Percentiles rank a stretch among this genome's conserved stretches.
Conservation (phyloP, 2,888 invertebrate species). For the Lymantria dispar region DNA sequence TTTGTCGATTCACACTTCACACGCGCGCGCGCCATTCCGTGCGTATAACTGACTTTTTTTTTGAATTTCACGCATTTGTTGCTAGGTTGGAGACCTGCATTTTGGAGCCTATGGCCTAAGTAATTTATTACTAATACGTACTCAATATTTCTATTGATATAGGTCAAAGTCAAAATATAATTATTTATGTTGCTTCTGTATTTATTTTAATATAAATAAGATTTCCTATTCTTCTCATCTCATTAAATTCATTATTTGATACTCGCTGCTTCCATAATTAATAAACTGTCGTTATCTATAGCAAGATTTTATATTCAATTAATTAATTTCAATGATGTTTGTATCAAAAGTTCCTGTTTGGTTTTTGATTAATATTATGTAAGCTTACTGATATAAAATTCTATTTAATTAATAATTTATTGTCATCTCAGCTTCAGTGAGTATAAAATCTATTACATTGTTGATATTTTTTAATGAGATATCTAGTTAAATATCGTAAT, state of each 20-base stretch:
- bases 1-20: constrained; percentile 78
- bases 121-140: too few relatives aligned
- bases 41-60: constrained; percentile 59
- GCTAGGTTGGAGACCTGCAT: constrained; percentile 32
- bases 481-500: too few relatives aligned
- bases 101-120: constrained; percentile 5
- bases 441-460: background rate
- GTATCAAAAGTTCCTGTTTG: background rate
- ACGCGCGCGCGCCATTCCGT: constrained; percentile 63
- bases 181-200: too few relatives aligned
- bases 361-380: background rate
- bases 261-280: too few relatives aligned
- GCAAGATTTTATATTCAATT: background rate
- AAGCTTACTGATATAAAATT: background rate
- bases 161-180: background rate
- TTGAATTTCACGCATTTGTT: constrained; percentile 52
- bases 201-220: background rate
- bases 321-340: background rate
- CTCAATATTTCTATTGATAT: background rate
- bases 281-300: too few relatives aligned
- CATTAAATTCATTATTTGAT: background rate
- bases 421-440: background rate
- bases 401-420: background rate
- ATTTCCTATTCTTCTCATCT: background rate
- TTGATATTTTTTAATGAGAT: background rate